phyloP scores from a whole-genome alignment of 2,113 vertebrate species.

The Piaya cayana region DNA sequence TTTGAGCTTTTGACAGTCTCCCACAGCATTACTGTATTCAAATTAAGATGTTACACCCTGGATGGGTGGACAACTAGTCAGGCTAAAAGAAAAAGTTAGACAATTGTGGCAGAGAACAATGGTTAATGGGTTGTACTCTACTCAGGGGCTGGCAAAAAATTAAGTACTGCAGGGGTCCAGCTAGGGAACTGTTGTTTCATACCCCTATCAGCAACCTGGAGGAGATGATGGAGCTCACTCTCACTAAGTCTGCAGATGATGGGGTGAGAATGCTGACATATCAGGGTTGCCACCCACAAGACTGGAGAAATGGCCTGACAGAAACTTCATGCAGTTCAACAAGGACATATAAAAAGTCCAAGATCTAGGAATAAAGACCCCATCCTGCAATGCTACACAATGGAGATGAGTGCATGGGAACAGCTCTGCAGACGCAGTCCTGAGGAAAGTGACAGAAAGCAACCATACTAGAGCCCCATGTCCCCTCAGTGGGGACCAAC shows the following conservation, averaged over 20 bases:
- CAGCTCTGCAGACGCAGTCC: not conserved
- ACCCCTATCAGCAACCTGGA: not conserved
- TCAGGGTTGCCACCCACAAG: not conserved
- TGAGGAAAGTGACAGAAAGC: not conserved
- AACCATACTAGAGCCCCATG: not conserved
- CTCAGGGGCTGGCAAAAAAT: not conserved
- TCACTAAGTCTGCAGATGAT: not conserved
- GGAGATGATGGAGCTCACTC: not conserved
- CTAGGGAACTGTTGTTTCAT: not conserved
- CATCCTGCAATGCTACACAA: rapidly evolving
- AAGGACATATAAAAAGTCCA: not conserved
- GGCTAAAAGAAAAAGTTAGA: not conserved
- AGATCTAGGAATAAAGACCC: not conserved
- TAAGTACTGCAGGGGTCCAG: not conserved
- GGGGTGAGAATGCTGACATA: not conserved
- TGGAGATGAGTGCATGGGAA: not conserved
- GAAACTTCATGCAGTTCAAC: not conserved
- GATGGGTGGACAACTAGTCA: not conserved
- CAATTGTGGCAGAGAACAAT: not conserved
- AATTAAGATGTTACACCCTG: not conserved
- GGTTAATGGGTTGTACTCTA: not conserved
- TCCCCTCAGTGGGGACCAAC: not conserved
- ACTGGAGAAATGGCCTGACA: not conserved
- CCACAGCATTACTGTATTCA: not conserved
- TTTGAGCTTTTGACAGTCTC: not conserved